phyloP scores from a whole-genome alignment of 2,113 vertebrate species.

The Nestor notabilis region DNA sequence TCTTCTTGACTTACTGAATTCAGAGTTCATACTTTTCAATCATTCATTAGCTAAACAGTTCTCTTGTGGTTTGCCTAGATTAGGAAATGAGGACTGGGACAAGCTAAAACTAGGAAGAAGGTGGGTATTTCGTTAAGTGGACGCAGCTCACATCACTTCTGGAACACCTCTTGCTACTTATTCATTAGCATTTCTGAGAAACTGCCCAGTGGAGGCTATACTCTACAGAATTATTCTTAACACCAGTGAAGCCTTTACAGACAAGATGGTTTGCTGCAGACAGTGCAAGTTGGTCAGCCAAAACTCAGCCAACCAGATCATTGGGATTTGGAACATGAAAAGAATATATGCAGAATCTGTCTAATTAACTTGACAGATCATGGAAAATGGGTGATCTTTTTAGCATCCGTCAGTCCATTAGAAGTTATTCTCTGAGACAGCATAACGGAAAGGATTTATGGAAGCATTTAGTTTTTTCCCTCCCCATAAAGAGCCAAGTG shows the following conservation, averaged over 20 bases:
- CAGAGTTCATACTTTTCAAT: conserved; percentile 51
- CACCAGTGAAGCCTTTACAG: neutral
- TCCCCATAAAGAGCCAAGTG: neutral
- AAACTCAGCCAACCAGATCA: neutral
- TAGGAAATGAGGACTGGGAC: conserved; percentile 30
- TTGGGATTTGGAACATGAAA: neutral
- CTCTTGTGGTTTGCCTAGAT: conserved; percentile 49
- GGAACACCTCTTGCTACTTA: neutral
- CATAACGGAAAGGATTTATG: neutral
- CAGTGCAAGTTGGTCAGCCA: neutral
- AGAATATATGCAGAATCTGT: neutral
- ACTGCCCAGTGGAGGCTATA: neutral
- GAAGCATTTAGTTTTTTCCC: neutral
- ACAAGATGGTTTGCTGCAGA: neutral
- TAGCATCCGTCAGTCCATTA: neutral
- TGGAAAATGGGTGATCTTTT: neutral
- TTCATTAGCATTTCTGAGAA: neutral
- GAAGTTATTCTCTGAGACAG: neutral
- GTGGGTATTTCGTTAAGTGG: neutral
- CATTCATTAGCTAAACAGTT: conserved; percentile 61
- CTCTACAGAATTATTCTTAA: neutral
- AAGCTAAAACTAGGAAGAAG: conserved; percentile 26
- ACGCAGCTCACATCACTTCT: conserved; percentile 20
- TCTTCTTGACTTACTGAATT: conserved; percentile 63
- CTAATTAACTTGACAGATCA: neutral